Conservation (phyloP, 2,888 invertebrate species). For the Eupithecia tripunctaria region DNA sequence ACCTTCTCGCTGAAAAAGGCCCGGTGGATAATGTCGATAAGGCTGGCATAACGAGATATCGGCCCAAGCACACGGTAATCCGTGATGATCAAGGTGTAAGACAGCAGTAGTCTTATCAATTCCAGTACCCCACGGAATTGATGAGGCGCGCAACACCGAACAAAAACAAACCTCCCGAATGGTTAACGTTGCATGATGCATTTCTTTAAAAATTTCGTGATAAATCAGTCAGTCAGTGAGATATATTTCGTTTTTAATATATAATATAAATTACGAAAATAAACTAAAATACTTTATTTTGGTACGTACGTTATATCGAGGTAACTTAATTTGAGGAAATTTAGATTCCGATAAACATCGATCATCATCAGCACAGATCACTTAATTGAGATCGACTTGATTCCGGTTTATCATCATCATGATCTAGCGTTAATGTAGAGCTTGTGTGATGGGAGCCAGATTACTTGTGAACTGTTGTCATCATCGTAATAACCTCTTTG, state of each 20-base stretch:
- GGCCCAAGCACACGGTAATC: no score
- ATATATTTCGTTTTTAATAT: background rate
- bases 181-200: no score
- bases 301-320: background rate
- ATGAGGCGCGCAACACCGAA: no score
- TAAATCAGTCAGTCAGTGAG: background rate
- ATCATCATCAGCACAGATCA: background rate
- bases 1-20: no score
- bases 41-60: no score
- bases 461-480: background rate
- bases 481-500: background rate
- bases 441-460: background rate
- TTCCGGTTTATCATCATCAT: background rate
- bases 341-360: background rate
- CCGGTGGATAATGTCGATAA: no score
- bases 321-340: background rate
- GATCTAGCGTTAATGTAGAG: background rate
- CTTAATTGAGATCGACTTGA: background rate
- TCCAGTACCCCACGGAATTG: no score
- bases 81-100: no score
- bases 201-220: background rate
- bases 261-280: background rate
- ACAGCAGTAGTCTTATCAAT: no score
- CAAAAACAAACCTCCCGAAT: no score
- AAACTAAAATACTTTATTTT: background rate